Percentiles rank a stretch among this genome's conserved stretches.
These are phyloP conservation scores for Prunella himalayana DNA, from an alignment of 2,113 vertebrate genomes.

Conservation along the genomic window DNA sequence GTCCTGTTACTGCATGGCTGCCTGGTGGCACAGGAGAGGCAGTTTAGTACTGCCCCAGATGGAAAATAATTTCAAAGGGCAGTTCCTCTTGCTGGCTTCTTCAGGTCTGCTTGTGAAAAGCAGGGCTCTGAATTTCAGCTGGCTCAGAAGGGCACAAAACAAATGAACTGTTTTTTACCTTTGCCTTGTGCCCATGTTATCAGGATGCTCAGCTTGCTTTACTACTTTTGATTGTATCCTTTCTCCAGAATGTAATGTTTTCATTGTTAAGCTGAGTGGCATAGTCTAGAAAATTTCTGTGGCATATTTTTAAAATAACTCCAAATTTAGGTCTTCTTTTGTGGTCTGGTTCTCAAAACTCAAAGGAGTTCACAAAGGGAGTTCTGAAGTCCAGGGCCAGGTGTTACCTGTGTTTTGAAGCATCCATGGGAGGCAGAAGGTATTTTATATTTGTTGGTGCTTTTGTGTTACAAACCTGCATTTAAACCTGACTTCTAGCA, in stretches of 20 bases:
- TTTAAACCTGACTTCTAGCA: background rate
- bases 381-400: background rate
- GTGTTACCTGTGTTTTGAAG: background rate
- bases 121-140: background rate
- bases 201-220: background rate
- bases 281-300: background rate
- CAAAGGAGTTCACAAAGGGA: background rate
- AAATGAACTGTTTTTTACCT: background rate
- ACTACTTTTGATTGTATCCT: background rate
- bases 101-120: background rate
- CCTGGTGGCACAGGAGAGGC: background rate
- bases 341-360: background rate
- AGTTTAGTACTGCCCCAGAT: background rate
- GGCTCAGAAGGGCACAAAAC: background rate
- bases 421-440: fast-evolving
- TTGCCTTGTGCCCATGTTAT: background rate
- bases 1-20: background rate
- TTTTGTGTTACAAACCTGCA: background rate
- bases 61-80: slow-evolving; percentile 25
- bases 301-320: background rate
- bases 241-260: background rate
- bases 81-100: background rate
- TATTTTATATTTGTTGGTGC: background rate
- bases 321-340: background rate
- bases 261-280: background rate